Evolutionary conservation across 2,888 invertebrate genomes (phyloP).

Genomic region (Stenodera caucasica): DNA sequence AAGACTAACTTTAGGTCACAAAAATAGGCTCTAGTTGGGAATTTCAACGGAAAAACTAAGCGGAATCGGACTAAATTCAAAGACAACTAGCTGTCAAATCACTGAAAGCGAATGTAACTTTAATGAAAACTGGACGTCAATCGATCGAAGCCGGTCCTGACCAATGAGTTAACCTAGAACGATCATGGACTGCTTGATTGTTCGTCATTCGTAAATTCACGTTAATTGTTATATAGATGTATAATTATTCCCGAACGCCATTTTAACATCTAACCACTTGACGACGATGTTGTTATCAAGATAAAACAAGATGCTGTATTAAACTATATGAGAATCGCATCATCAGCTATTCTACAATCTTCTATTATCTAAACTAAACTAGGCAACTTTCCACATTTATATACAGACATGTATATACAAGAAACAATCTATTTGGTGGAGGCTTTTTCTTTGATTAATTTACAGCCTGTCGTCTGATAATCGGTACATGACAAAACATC

Average conservation of each 20-base stretch:
- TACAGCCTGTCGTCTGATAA: conserved; percentile 18
- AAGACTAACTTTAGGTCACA: too few relatives aligned
- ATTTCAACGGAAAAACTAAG: too few relatives aligned
- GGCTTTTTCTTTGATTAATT: conserved; percentile 21
- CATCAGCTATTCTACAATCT: neutral
- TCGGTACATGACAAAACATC: conserved; percentile 20
- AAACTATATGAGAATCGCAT: neutral
- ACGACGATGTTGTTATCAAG: neutral
- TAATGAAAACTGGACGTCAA: too few relatives aligned
- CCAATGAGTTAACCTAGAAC: too few relatives aligned
- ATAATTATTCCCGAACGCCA: neutral
- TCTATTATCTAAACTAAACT: neutral
- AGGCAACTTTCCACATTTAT: neutral
- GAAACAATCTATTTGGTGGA: neutral
- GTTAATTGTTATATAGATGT: neutral
- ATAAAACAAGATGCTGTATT: neutral
- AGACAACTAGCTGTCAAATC: too few relatives aligned
- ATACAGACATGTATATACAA: neutral
- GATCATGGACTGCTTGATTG: neutral
- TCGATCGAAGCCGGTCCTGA: too few relatives aligned
- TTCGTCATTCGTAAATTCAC: neutral
- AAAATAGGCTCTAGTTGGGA: too few relatives aligned
- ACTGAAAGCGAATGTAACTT: too few relatives aligned
- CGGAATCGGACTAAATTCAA: too few relatives aligned
- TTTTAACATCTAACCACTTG: neutral